These are phyloP conservation scores for Druon quercuslanigerum DNA, from an alignment of 1,140 invertebrate genomes.

Conservation along the genomic window DNA sequence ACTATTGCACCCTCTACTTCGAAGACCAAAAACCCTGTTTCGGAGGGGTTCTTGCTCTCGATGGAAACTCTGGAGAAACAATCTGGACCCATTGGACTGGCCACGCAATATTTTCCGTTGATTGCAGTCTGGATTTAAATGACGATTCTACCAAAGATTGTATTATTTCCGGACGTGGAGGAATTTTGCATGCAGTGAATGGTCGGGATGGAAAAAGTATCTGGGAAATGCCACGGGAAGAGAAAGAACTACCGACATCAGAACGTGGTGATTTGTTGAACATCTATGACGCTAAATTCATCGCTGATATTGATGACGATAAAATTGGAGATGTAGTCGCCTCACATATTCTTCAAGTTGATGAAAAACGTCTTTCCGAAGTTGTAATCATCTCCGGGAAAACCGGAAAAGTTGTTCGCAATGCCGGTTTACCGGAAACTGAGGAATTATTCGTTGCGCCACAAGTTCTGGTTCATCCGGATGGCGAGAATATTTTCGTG, in stretches of 20 bases:
- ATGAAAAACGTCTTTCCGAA: slow-evolving; percentile 71
- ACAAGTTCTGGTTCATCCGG: slow-evolving; percentile 77
- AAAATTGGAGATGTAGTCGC: slow-evolving; percentile 83
- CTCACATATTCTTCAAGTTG: slow-evolving; percentile 79
- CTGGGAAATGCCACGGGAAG: slow-evolving; percentile 78
- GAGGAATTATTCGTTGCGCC: slow-evolving; percentile 86
- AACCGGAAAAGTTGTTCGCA: slow-evolving; percentile 80
- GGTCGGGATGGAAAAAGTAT: slow-evolving; percentile 81
- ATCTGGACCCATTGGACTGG: slow-evolving; percentile 86
- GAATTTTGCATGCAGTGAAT: slow-evolving; percentile 84
- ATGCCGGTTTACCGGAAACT: slow-evolving; percentile 80
- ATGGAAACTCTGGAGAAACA: slow-evolving; percentile 83
- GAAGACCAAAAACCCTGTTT: slow-evolving; percentile 80
- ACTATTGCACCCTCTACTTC: slow-evolving; percentile 82
- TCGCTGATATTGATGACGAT: slow-evolving; percentile 85
- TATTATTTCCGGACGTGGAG: slow-evolving; percentile 82
- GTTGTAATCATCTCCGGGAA: slow-evolving; percentile 84
- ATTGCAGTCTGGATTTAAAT: slow-evolving; percentile 85
- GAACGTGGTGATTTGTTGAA: slow-evolving; percentile 73
- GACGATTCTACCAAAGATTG: slow-evolving; percentile 84
- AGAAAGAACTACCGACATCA: slow-evolving; percentile 59
- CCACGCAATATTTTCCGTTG: slow-evolving; percentile 85
- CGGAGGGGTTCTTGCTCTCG: slow-evolving; percentile 86
- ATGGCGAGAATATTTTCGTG: slow-evolving; percentile 79
- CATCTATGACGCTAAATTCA: slow-evolving; percentile 82